Evolutionary conservation across 1,140 invertebrate species (phyloP), one percentile per base, ranked within the genome.

Genomic region (Megalopta genalis): DNA sequence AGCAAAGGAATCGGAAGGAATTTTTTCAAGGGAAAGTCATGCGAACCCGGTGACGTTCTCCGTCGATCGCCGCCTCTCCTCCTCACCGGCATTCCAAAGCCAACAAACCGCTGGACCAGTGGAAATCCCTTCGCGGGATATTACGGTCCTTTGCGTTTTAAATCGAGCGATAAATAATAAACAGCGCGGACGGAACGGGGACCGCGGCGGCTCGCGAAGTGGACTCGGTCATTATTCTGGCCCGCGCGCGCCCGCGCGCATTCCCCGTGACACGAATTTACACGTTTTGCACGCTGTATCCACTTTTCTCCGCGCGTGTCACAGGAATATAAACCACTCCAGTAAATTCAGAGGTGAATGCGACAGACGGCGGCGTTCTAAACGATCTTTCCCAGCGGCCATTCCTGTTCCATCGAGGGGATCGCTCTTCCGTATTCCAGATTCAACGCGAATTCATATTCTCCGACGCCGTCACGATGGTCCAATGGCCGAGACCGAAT

Each of bases 141-240:
- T 64, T 52, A 23, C 57, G 57, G 42, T 62, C 27, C 67, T 77
- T 77, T 59, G 69, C 69, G 69, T 64, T 78, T 78, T 54, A 78
- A 78, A 78, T 78, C 57, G 76, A 63, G 71, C 49, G 60, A 78
- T 78, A 78, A 78, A 78, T 78, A 78, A 78, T 78, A 72, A 78
- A 65, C 76, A 71, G n/a, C 59, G 60, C 71, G 54, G 46, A 52
- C 60, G 25, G n/a, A 32, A 39, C n/a, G 39, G 60, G 32, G 32
- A 25, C 27, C 39, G 32, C 66, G n/a, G 32, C 32, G 1, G 1
- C 32, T 32, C 75, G 46, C 12, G 42, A 71, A 77, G 76, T 72
- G 76, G 76, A 6, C n/a, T 37, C 46, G 23, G 76, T 78, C 76
- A 72, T 78, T 72, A 78, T 78, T 78, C 76, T 78, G 42, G 10